Percentiles rank a stretch among this genome's conserved stretches.
Evolutionary conservation across 2,888 invertebrate species (phyloP).

Genomic region (Tryphoninae sp.): DNA sequence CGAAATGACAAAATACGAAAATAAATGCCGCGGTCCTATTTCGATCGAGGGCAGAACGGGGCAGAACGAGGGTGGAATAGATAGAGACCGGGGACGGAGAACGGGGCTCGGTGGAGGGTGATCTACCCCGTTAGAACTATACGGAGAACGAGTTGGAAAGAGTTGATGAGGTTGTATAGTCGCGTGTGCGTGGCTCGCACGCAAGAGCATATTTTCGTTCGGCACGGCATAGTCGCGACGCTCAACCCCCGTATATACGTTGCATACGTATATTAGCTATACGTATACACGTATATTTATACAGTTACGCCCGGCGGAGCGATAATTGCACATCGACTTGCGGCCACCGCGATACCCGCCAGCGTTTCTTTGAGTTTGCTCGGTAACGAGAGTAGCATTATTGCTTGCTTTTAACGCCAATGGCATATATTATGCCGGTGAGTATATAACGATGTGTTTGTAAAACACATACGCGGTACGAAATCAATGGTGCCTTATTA

Average conservation of each 20-base stretch:
- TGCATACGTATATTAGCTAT: slow-evolving; percentile 14
- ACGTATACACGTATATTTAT: not conserved
- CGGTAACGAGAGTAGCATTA: slow-evolving; percentile 60
- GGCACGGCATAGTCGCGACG: slow-evolving; percentile 55
- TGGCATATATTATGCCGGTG: slow-evolving; percentile 15
- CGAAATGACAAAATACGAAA: not conserved
- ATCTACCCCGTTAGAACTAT: not conserved
- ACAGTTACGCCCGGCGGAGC: slow-evolving; percentile 46
- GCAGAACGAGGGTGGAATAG: not conserved
- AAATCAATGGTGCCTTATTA: not conserved
- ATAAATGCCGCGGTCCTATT: not conserved
- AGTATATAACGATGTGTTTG: not conserved
- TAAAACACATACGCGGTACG: slow-evolving; percentile 13
- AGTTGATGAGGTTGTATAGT: slow-evolving; percentile 48
- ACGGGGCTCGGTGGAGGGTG: not conserved
- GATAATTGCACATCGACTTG: slow-evolving; percentile 67
- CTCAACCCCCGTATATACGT: slow-evolving; percentile 2
- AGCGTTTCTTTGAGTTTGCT: slow-evolving; percentile 62
- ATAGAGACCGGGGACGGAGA: not conserved
- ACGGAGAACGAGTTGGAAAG: slow-evolving; percentile 13
- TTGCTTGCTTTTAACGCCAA: slow-evolving; percentile 52
- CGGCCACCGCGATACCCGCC: slow-evolving; percentile 32
- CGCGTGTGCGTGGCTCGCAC: slow-evolving; percentile 64
- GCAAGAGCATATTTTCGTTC: slow-evolving; percentile 63
- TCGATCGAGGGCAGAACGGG: not conserved